A percentile compares a stretch with the other conserved stretches of the same genome.
Conservation (phyloP, 2,888 invertebrate genomes). For the Xestia sexstrigata region DNA sequence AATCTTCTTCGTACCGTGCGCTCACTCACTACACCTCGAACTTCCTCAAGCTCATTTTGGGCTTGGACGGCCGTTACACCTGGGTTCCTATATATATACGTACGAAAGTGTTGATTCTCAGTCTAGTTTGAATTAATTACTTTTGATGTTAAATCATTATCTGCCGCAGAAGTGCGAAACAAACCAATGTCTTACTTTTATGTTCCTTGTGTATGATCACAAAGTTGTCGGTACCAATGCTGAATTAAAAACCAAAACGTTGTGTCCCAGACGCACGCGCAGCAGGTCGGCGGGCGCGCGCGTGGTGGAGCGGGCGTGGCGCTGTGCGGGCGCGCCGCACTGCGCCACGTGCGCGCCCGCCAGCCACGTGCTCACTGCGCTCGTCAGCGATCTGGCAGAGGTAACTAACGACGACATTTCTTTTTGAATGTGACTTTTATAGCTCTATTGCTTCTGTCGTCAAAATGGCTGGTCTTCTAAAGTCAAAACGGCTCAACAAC, state of each 20-base stretch:
- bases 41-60: too few species aligned
- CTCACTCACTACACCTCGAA: too few species aligned
- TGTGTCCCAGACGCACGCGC: slow-evolving; percentile 65
- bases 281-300: slow-evolving; percentile 67
- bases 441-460: background rate
- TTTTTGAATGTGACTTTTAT: background rate
- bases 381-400: slow-evolving; percentile 73
- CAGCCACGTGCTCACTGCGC: slow-evolving; percentile 62
- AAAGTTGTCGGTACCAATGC: background rate
- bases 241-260: background rate
- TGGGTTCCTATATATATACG: too few species aligned
- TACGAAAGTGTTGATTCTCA: too few species aligned
- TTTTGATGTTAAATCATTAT: too few species aligned
- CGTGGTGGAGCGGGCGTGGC: slow-evolving; percentile 74
- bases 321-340: slow-evolving; percentile 61
- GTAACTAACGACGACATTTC: slow-evolving; percentile 54
- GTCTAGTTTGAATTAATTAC: too few species aligned
- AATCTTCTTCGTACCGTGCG: too few species aligned
- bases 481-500: background rate
- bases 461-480: too few species aligned
- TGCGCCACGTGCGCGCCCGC: slow-evolving; percentile 65
- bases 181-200: too few species aligned
- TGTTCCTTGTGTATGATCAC: background rate
- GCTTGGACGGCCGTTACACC: too few species aligned
- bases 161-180: too few species aligned